Evolutionary conservation across 2,113 vertebrate species (phyloP).

Genomic region (Rafetus swinhoei): DNA sequence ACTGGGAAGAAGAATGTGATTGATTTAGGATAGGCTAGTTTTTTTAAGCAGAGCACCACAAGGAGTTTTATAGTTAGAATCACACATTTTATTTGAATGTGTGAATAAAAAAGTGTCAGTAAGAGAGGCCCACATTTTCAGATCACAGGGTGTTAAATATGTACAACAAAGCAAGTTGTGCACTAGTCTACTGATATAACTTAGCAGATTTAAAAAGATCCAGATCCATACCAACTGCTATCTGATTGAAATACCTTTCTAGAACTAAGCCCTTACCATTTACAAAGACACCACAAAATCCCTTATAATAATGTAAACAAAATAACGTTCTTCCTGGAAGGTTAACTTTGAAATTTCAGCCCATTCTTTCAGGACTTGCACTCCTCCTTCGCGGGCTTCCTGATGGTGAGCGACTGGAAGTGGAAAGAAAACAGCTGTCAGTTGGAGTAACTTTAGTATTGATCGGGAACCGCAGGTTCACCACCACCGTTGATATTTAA

Average conservation of each 20-base stretch:
- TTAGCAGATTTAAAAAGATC: conserved; percentile 78
- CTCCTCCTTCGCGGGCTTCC: conserved; percentile 87
- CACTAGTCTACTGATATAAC: conserved; percentile 81
- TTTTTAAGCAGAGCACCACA: conserved; percentile 74
- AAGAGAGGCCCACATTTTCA: conserved; percentile 82
- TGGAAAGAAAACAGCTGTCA: conserved; percentile 55
- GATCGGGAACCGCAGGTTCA: not conserved
- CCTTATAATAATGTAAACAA: conserved; percentile 88
- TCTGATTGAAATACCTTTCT: conserved; percentile 77
- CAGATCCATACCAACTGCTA: conserved; percentile 79
- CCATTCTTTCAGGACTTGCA: conserved; percentile 86
- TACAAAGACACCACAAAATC: conserved; percentile 81
- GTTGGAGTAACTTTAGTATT: not conserved
- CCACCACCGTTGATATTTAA: too few relatives aligned
- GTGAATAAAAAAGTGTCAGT: conserved; percentile 84
- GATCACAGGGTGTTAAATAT: conserved; percentile 82
- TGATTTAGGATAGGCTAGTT: not conserved
- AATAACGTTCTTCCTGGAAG: conserved; percentile 83
- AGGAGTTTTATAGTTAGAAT: conserved; percentile 82
- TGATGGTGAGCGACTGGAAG: conserved; percentile 85
- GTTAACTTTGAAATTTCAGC: conserved; percentile 80
- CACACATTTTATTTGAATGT: conserved; percentile 86
- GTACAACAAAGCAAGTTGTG: conserved; percentile 81
- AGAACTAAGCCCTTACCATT: conserved; percentile 77
- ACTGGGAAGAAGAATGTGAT: not conserved